Percentiles rank a stretch among this genome's conserved stretches.
These are phyloP conservation scores for Chrysina gloriosa DNA, from an alignment of 2,888 invertebrate species.

Conservation along the genomic window DNA sequence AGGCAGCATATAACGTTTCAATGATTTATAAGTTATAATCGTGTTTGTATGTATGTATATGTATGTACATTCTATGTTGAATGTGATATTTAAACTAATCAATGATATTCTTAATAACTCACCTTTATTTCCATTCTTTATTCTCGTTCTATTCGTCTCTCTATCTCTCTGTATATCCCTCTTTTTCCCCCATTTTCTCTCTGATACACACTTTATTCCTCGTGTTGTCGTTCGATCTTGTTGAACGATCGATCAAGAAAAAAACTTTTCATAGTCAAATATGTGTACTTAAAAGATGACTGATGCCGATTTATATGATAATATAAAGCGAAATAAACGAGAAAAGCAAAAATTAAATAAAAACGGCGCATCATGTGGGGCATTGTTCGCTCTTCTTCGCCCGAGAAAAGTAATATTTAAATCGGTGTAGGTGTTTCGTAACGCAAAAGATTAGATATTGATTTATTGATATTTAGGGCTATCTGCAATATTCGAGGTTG, in stretches of 20 bases:
- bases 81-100: conserved; percentile 33
- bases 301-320: conserved; percentile 9
- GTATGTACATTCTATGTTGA: conserved; percentile 25
- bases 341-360: background rate
- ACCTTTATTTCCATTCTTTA: background rate
- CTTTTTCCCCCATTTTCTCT: background rate
- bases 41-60: conserved; percentile 1
- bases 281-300: conserved; percentile 34
- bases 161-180: background rate
- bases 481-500: conserved; percentile 1
- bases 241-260: too few species aligned
- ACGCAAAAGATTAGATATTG: background rate
- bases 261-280: conserved; percentile 27
- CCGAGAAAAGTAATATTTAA: background rate
- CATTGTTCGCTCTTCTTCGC: background rate
- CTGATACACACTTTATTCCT: background rate
- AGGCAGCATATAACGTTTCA: conserved; percentile 34
- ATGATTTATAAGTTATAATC: background rate
- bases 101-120: conserved; percentile 33
- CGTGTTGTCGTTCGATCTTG: conserved; percentile 4
- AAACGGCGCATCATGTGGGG: background rate
- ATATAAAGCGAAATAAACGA: background rate
- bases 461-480: background rate
- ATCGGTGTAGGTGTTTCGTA: background rate
- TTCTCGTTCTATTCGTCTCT: background rate